A percentile compares a stretch with the other conserved stretches of the same genome.
Evolutionary conservation across 2,797 vertebrate genomes (phyloP).

Genomic region (Vipera ursinii): DNA sequence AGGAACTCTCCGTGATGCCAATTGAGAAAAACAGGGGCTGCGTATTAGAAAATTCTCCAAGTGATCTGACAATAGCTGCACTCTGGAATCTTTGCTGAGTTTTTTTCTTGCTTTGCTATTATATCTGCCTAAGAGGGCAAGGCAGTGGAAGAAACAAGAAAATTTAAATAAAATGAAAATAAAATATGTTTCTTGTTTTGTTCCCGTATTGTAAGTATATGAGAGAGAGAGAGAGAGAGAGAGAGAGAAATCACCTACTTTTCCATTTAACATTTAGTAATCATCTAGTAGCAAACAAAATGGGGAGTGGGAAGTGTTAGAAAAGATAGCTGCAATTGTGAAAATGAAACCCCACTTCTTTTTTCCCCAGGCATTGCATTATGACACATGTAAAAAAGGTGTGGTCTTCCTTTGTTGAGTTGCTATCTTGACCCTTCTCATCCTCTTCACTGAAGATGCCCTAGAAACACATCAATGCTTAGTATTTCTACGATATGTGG

Average conservation of each 20-base stretch:
- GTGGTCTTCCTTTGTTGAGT: neutral
- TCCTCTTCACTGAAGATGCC: neutral
- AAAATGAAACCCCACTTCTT: neutral
- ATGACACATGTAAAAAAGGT: neutral
- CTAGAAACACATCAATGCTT: neutral
- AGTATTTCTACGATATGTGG: neutral
- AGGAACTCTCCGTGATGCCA: constrained; percentile 79
- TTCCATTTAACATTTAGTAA: neutral
- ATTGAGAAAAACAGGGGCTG: constrained; percentile 79
- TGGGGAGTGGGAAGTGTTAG: neutral
- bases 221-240: neutral
- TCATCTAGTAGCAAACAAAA: neutral
- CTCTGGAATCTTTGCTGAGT: constrained; percentile 72
- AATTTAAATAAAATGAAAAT: neutral
- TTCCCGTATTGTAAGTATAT: neutral
- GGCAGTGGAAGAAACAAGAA: constrained; percentile 58
- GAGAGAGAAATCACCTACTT: neutral
- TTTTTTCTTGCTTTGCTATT: constrained; percentile 80
- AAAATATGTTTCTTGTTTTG: neutral
- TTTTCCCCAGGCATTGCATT: neutral
- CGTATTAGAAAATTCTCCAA: constrained; percentile 71
- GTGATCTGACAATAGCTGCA: constrained; percentile 70
- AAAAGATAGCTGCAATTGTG: neutral
- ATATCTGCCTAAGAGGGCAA: constrained; percentile 72
- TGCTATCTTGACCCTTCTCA: neutral